Conservation (phyloP, 2,888 invertebrate species). For the Pecten maximus region DNA sequence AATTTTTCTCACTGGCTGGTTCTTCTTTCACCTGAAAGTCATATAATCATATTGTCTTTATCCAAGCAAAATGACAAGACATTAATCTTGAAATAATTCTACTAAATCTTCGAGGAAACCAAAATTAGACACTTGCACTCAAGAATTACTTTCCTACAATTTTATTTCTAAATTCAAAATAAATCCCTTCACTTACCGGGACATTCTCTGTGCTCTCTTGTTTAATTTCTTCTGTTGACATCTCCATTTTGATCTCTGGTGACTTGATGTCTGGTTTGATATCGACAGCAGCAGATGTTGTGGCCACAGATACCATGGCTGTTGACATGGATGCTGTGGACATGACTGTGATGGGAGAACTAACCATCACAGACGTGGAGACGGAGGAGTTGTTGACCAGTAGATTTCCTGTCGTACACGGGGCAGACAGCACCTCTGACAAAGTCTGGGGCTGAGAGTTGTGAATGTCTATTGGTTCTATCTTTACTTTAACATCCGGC, state of each 20-base stretch:
- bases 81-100: background rate
- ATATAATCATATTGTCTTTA: background rate
- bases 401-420: conserved; percentile 58
- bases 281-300: conserved; percentile 67
- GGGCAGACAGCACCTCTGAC: conserved; percentile 65
- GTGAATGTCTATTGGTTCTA: conserved; percentile 48
- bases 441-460: conserved; percentile 65
- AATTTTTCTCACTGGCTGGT: conserved; percentile 36
- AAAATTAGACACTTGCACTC: no score
- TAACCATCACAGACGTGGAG: conserved; percentile 40
- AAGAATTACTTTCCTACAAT: conserved; percentile 37
- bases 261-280: conserved; percentile 69
- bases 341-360: conserved; percentile 58
- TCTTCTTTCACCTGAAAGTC: conserved; percentile 52
- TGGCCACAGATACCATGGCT: conserved; percentile 80
- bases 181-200: background rate
- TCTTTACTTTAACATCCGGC: conserved; percentile 45
- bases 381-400: conserved; percentile 54
- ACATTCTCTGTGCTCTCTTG: conserved; percentile 44
- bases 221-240: conserved; percentile 64
- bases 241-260: conserved; percentile 67
- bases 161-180: background rate
- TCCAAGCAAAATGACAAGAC: no score
- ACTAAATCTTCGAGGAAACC: no score
- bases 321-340: conserved; percentile 62